Percentiles rank a stretch among this genome's conserved stretches.
Conservation (phyloP, 2,797 vertebrate species). For the Scolopax bukidnonensis region DNA sequence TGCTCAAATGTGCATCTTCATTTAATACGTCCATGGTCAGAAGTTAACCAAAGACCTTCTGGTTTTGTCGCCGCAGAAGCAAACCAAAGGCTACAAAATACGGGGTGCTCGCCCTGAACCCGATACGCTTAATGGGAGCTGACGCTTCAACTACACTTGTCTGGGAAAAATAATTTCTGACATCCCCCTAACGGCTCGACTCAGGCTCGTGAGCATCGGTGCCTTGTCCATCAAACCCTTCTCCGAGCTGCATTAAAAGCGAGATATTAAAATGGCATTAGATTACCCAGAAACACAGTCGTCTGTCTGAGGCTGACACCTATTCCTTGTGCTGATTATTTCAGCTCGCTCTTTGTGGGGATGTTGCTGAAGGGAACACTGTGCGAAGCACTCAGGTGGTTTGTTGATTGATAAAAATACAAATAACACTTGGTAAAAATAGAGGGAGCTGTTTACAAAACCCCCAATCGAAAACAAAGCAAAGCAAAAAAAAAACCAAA, state of each 20-base stretch:
- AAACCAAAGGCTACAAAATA: slow-evolving; percentile 43
- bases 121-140: slow-evolving; percentile 10
- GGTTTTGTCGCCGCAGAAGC: slow-evolving; percentile 11
- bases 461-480: not conserved
- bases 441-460: not conserved
- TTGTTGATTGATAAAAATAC: not conserved
- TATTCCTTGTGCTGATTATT: slow-evolving; percentile 7
- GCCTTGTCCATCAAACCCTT: slow-evolving; percentile 51
- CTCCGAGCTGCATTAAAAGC: slow-evolving; percentile 36
- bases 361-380: not conserved
- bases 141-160: slow-evolving; percentile 7
- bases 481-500: not conserved
- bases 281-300: slow-evolving; percentile 27
- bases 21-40: slow-evolving; percentile 73
- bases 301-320: slow-evolving; percentile 23
- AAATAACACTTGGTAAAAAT: not conserved
- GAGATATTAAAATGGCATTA: slow-evolving; percentile 54
- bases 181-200: slow-evolving; percentile 24
- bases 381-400: not conserved
- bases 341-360: not conserved
- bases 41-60: slow-evolving; percentile 68
- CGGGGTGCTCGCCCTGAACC: not conserved
- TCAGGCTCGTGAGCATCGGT: not conserved
- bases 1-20: slow-evolving; percentile 71
- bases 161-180: slow-evolving; percentile 51